Evolutionary conservation across 2,797 vertebrate genomes (phyloP).

Genomic region (Pampus argenteus): DNA sequence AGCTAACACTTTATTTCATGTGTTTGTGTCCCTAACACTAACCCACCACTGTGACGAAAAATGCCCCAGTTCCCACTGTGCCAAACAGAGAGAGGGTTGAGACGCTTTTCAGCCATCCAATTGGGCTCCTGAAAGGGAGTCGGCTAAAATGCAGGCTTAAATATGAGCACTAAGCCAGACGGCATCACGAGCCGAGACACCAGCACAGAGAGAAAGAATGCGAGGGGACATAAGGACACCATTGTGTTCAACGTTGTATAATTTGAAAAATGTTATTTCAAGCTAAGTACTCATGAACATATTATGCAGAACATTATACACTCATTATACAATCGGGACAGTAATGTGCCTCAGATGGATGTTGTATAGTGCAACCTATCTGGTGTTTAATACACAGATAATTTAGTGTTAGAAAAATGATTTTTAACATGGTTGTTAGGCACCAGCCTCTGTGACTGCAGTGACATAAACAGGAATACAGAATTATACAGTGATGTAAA

Average conservation of each 20-base stretch:
- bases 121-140: conserved; percentile 54
- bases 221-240: conserved; percentile 27
- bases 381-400: conserved; percentile 9
- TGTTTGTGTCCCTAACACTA: conserved; percentile 1
- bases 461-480: not conserved
- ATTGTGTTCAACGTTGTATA: conserved; percentile 14
- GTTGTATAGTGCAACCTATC: not conserved
- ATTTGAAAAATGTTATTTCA: conserved; percentile 47
- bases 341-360: conserved; percentile 9
- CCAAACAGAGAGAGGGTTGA: conserved; percentile 33
- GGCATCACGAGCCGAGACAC: conserved; percentile 36
- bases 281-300: conserved; percentile 27
- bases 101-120: conserved; percentile 37
- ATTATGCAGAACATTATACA: conserved; percentile 43
- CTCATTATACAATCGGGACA: conserved; percentile 36
- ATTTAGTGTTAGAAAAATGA: not conserved
- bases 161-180: conserved; percentile 46
- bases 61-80: conserved; percentile 31
- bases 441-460: not conserved
- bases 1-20: conserved; percentile 3
- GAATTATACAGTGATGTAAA: not conserved
- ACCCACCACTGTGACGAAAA: not conserved
- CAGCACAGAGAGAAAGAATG: conserved; percentile 29
- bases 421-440: not conserved
- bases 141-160: conserved; percentile 56